Conservation (phyloP, 2,113 vertebrate species). For the Toxotes chatareus region DNA sequence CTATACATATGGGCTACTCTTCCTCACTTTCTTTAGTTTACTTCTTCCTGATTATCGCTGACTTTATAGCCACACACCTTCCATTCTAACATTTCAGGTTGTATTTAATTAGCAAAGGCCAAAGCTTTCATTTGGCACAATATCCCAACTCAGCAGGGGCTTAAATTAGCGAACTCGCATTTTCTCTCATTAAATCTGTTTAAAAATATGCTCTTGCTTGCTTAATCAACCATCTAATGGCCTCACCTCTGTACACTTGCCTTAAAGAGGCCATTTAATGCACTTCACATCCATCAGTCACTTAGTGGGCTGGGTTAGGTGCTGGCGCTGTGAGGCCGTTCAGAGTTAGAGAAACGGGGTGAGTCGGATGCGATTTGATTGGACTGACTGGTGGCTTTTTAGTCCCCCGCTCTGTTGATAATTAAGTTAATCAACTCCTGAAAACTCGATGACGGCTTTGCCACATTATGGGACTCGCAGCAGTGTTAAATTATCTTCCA, state of each 20-base stretch:
- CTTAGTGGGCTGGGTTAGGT: background rate
- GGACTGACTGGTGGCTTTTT: conserved; percentile 42
- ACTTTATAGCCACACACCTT: background rate
- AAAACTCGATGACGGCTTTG: conserved; percentile 31
- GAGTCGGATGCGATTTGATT: conserved; percentile 49
- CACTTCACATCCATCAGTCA: conserved; percentile 36
- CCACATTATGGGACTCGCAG: background rate
- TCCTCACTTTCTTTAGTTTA: background rate
- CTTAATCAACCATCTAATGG: conserved; percentile 59
- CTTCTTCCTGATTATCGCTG: background rate
- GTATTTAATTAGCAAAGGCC: conserved; percentile 18
- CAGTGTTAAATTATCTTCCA: conserved; percentile 34
- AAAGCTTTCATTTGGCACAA: conserved; percentile 3
- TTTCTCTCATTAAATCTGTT: conserved; percentile 43
- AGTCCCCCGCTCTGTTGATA: conserved; percentile 35
- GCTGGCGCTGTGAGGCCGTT: background rate
- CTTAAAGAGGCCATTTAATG: conserved; percentile 38
- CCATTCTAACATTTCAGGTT: conserved; percentile 21
- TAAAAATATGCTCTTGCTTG: conserved; percentile 26
- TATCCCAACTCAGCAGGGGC: conserved; percentile 16
- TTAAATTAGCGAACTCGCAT: conserved; percentile 7
- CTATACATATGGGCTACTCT: background rate
- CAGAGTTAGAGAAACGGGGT: conserved; percentile 5
- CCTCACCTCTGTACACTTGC: conserved; percentile 37
- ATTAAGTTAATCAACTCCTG: conserved; percentile 59